Conservation (phyloP, 1,140 invertebrate genomes). For the Drepana arcuata region DNA sequence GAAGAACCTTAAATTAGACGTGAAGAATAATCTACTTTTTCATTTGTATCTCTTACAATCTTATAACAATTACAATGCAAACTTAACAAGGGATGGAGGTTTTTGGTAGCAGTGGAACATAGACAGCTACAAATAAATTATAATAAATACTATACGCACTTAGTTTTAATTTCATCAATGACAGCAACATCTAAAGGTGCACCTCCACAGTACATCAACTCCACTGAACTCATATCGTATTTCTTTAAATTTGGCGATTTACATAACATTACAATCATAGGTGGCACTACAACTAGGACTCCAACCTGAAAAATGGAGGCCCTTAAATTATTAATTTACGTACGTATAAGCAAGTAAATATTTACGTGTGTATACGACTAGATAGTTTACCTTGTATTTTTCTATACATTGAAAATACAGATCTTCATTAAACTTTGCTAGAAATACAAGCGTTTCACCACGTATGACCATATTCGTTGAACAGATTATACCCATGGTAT, state of each 20-base stretch:
- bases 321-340: too few relatives aligned
- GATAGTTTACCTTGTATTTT: constrained; percentile 62
- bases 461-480: constrained; percentile 19
- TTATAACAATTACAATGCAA: too few relatives aligned
- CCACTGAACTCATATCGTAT: constrained; percentile 44
- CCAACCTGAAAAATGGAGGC: constrained; percentile 42
- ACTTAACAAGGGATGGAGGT: too few relatives aligned
- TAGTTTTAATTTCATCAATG: constrained; percentile 29
- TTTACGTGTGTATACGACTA: neutral
- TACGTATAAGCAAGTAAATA: too few relatives aligned
- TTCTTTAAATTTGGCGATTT: constrained; percentile 33
- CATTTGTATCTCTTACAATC: too few relatives aligned
- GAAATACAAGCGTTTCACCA: constrained; percentile 31
- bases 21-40: neutral
- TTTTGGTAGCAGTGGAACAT: too few relatives aligned
- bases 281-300: constrained; percentile 33
- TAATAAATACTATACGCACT: constrained; percentile 12
- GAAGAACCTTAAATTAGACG: constrained; percentile 2
- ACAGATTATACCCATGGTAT: constrained; percentile 31
- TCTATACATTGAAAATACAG: constrained; percentile 41
- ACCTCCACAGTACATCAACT: constrained; percentile 42
- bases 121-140: too few relatives aligned
- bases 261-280: constrained; percentile 34
- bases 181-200: constrained; percentile 31
- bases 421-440: constrained; percentile 40